Conservation (phyloP, 1,140 invertebrate genomes). For the Drosophila asahinai region DNA sequence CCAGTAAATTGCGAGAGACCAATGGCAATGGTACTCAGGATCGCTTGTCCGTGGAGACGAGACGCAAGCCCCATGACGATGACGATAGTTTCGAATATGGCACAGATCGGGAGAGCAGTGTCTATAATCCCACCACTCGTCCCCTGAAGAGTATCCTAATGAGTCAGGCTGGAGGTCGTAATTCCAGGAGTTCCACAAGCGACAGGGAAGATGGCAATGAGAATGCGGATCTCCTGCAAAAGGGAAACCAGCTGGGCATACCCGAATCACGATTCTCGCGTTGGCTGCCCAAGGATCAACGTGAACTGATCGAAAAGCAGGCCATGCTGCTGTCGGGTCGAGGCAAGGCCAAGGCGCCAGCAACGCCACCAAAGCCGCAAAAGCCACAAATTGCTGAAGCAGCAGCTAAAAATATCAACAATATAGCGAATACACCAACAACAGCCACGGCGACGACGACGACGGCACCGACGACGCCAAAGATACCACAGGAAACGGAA, state of each 20-base stretch:
- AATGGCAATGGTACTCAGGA: slow-evolving; percentile 54
- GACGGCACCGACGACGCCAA: slow-evolving; percentile 43
- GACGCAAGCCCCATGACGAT: slow-evolving; percentile 53
- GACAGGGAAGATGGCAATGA: slow-evolving; percentile 34
- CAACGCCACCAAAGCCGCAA: slow-evolving; percentile 51
- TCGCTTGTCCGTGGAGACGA: slow-evolving; percentile 63
- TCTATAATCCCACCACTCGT: slow-evolving; percentile 79
- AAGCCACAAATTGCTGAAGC: slow-evolving; percentile 22
- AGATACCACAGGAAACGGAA: slow-evolving; percentile 78
- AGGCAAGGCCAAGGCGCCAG: slow-evolving; percentile 26
- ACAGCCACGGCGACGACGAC: slow-evolving; percentile 16
- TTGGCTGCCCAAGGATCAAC: slow-evolving; percentile 83
- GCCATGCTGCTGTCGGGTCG: slow-evolving; percentile 71
- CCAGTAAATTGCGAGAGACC: slow-evolving; percentile 55
- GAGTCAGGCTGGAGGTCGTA: slow-evolving; percentile 70
- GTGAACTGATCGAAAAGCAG: slow-evolving; percentile 78
- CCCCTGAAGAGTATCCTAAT: slow-evolving; percentile 67
- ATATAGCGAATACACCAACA: background rate
- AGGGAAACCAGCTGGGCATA: slow-evolving; percentile 79
- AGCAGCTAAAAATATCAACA: slow-evolving; percentile 11
- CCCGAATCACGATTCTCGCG: slow-evolving; percentile 79
- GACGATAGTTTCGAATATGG: slow-evolving; percentile 80
- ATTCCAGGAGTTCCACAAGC: slow-evolving; percentile 31
- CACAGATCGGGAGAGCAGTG: slow-evolving; percentile 81
- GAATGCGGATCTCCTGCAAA: slow-evolving; percentile 66